Percentiles rank a stretch among this genome's conserved stretches.
These are phyloP conservation scores for Cerceris rybyensis DNA, from an alignment of 2,888 invertebrate genomes.

Conservation along the genomic window DNA sequence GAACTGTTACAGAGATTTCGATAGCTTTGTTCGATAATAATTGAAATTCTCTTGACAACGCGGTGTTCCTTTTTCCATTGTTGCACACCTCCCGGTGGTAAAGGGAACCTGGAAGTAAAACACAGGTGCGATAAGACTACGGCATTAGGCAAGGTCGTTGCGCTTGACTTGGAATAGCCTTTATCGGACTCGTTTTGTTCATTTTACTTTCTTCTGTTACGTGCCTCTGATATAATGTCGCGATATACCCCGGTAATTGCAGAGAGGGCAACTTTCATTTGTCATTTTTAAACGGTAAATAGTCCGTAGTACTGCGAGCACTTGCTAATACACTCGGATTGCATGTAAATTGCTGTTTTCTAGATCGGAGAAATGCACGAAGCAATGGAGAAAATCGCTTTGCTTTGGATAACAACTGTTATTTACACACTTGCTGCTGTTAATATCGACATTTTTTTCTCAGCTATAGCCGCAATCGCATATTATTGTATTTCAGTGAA, in stretches of 20 bases:
- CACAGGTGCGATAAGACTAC: conserved; percentile 20
- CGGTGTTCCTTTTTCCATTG: neutral
- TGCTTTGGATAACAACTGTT: no score
- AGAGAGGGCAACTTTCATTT: conserved; percentile 26
- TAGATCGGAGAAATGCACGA: no score
- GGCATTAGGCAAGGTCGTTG: conserved; percentile 16
- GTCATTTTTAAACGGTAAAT: neutral
- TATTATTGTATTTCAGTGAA: no score
- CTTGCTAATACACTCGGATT: no score
- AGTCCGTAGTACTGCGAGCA: neutral
- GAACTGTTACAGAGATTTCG: neutral
- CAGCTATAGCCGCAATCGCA: no score
- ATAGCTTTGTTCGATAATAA: conserved; percentile 31
- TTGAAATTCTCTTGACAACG: conserved; percentile 40
- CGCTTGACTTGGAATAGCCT: neutral
- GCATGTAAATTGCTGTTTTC: no score
- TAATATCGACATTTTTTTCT: no score
- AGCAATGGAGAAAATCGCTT: no score
- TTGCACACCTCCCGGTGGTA: neutral
- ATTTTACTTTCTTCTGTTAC: conserved; percentile 13
- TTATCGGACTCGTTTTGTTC: conserved; percentile 17
- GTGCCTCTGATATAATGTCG: conserved; percentile 16
- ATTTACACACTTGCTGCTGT: no score
- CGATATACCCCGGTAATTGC: conserved; percentile 7
- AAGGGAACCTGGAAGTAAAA: conserved; percentile 4